phyloP scores from a whole-genome alignment of 1,140 invertebrate genomes.

The Anoplolepis gracilipes region DNA sequence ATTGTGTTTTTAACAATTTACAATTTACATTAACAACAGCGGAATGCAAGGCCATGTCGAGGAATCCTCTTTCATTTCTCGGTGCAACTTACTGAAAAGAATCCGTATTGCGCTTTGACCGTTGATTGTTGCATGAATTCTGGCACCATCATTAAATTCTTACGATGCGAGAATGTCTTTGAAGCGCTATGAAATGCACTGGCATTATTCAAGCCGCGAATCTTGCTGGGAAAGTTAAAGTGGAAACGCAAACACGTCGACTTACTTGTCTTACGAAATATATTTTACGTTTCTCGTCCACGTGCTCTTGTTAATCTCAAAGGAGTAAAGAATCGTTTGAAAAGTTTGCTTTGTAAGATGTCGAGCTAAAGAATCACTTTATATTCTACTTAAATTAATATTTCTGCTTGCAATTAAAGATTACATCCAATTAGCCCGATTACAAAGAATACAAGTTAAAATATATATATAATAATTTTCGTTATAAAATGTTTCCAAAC shows the following conservation, averaged over 20 bases:
- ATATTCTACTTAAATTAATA: background rate
- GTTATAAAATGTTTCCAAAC: background rate
- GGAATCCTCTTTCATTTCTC: slow-evolving; percentile 12
- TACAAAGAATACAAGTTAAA: background rate
- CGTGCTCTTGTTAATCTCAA: background rate
- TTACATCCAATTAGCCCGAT: too few species aligned
- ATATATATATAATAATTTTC: background rate
- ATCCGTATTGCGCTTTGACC: background rate
- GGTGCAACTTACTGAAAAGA: slow-evolving; percentile 5
- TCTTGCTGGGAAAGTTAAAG: background rate
- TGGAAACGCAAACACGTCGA: slow-evolving; percentile 1
- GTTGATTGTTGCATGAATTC: slow-evolving; percentile 43
- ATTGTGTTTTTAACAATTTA: slow-evolving; percentile 54
- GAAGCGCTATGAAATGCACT: background rate
- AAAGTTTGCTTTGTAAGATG: slow-evolving; percentile 1
- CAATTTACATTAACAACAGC: slow-evolving; percentile 32
- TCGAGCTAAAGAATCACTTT: background rate
- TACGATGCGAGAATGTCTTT: slow-evolving; percentile 36
- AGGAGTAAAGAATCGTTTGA: background rate
- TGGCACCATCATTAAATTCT: slow-evolving; percentile 35
- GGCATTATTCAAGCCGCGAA: slow-evolving; percentile 37
- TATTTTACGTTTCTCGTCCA: background rate
- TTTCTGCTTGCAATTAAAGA: background rate
- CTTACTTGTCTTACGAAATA: background rate
- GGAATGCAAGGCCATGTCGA: background rate